Evolutionary conservation across 2,888 invertebrate species (phyloP), one percentile per base, ranked within the genome.

Genomic region (Habroteleia sp.): DNA sequence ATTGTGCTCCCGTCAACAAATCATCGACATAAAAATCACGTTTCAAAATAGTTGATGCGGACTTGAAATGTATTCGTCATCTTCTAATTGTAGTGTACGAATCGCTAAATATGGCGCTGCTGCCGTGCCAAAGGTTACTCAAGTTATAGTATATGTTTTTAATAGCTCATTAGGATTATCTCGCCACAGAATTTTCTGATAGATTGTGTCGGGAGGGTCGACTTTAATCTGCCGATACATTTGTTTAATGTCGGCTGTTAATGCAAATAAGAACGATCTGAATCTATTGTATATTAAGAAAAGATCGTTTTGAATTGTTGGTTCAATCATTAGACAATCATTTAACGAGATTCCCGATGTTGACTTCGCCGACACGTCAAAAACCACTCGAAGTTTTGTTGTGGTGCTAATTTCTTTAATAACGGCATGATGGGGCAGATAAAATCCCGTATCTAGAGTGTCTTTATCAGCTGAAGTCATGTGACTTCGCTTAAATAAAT

Each of bases 201-300:
- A 39, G 2, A 11, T 10, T 10, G 7, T 42, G 11, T 1, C 56
- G 4, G n/a, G n/a, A 5, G 42, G 16, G 37, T 6, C 7, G 7
- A 82, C 44, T 6, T 35, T 1, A 3, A 84, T 73, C 52, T 81
- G 80, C 0, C 76, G 72, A 50, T 80, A 85, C 77, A 83, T 83
- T 60, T 81, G 66, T 5, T 50, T 50, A 0, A 85, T 73, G 35
- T 85, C 84, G 0, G 76, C 82, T 2, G 71, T 77, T 3, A 31
- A 5, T 10, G 10, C 10, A 10, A 31, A 8, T 31, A 10, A 31
- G 10, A 10, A 10, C 1, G 10, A 14, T 6, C 71, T 20, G 20
- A 71, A 71, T 44, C 62, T 17, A 1, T 29, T n/a, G 1, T 62
- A 10, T 2, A 37, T 46, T 7, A 25, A 33, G n/a, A 31, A 10